Evolutionary conservation across 2,888 invertebrate genomes (phyloP), one percentile per base, ranked within the genome.

Genomic region (Lydus trimaculatus): DNA sequence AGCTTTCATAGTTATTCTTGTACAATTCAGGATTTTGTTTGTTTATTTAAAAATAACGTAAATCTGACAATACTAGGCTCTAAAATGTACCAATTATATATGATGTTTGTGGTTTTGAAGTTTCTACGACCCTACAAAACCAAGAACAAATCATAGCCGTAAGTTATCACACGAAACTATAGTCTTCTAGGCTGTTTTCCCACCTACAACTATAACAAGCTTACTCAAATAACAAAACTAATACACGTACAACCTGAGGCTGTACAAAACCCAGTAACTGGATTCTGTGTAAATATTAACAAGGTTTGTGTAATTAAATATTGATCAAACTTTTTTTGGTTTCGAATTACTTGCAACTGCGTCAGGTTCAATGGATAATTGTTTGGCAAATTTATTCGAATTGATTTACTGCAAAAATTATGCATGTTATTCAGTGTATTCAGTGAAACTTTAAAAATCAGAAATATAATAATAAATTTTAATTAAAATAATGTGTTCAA

Each of bases 181-280:
- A 25, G 9, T 52, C 31, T 25, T 58, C 31, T 48, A 58, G 63
- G 61, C 56, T 70, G 70, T 64, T 70, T 70, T 70, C 66, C 70
- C 65, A 67, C 70, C 65, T 70, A 58, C 62, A 69, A 69, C 31
- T 62, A 64, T 62, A 70, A 70, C 70, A 67, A 70, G 67, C 70
- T 65, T 67, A 28, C 63, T 70, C 67, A 70, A 70, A 70, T 67
- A 70, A 70, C 70, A 70, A 70, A 70, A 70, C 70, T 70, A 65
- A 67, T 70, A 66, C 66, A 31, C 36, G 63, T 36, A 63, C 28
- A 23, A 39, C 56, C n/a, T 28, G 60, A 65, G 31, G 56, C 15
- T 52, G 61, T 65, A 64, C 60, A 31, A 60, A 63, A 69, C 23
- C 66, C 52, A 17, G 60, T 39, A 52, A 65, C 65, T 59, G 62